Conservation (phyloP, 2,797 vertebrate genomes). For the Coendou prehensilis region DNA sequence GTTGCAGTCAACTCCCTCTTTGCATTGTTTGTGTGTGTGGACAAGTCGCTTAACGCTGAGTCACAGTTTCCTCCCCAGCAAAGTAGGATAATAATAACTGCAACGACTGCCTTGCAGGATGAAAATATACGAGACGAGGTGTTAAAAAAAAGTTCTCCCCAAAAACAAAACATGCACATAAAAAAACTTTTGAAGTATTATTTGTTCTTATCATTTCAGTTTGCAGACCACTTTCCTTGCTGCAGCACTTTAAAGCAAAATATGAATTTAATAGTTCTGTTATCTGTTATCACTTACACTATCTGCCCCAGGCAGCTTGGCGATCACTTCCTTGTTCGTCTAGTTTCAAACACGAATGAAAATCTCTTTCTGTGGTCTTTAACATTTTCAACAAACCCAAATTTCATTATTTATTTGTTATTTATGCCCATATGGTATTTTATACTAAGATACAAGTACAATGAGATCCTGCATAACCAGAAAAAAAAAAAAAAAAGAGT, state of each 20-base stretch:
- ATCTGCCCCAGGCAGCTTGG: conserved; percentile 68
- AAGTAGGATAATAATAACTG: conserved; percentile 73
- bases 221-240: conserved; percentile 62
- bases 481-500: conserved; percentile 40
- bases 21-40: conserved; percentile 64
- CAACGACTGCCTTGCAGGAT: conserved; percentile 37
- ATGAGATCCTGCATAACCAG: conserved; percentile 39
- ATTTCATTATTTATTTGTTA: conserved; percentile 60
- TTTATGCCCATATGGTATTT: background rate
- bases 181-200: background rate
- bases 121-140: conserved; percentile 68
- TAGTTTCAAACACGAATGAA: conserved; percentile 68
- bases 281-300: conserved; percentile 79
- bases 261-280: conserved; percentile 68
- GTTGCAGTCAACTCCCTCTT: background rate
- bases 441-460: conserved; percentile 46
- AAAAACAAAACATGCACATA: background rate
- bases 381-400: conserved; percentile 49
- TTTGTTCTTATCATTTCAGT: conserved; percentile 31
- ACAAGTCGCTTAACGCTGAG: conserved; percentile 69
- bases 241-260: conserved; percentile 72
- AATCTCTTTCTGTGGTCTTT: conserved; percentile 68
- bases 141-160: background rate
- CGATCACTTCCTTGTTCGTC: conserved; percentile 77
- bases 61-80: conserved; percentile 75